Percentiles rank a stretch among this genome's conserved stretches.
Conservation (phyloP, 2,113 vertebrate species). For the Ceyx melanurus region DNA sequence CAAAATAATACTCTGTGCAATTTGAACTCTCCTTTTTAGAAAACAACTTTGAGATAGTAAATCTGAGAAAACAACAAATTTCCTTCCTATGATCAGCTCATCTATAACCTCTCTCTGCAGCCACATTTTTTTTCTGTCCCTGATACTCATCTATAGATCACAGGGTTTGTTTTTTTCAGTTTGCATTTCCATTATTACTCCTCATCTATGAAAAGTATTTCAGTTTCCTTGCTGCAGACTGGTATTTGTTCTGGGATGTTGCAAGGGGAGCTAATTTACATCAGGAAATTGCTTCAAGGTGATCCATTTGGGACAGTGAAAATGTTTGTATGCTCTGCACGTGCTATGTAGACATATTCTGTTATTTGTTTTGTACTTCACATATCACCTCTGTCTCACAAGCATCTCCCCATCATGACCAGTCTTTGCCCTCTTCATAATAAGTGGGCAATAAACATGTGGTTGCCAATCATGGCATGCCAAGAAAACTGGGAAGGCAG, state of each 20-base stretch:
- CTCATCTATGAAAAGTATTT: not conserved
- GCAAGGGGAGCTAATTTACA: slow-evolving; percentile 28
- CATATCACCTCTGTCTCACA: not conserved
- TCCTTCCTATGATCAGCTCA: not conserved
- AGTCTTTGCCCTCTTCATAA: not conserved
- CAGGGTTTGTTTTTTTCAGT: not conserved
- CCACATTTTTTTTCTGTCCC: not conserved
- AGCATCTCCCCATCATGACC: not conserved
- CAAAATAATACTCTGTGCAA: not conserved
- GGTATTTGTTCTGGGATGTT: slow-evolving; percentile 13
- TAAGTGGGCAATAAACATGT: not conserved
- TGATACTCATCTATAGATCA: not conserved
- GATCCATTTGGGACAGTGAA: not conserved
- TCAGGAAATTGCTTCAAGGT: slow-evolving; percentile 40
- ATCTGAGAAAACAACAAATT: not conserved
- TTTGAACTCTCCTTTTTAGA: not conserved
- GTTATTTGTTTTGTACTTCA: not conserved
- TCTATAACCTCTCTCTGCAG: not conserved
- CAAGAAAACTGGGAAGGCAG: not conserved
- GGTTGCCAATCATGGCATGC: not conserved
- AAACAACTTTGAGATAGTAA: not conserved
- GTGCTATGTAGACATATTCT: not conserved
- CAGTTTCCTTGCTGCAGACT: not conserved
- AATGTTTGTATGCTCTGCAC: not conserved
- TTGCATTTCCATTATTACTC: not conserved